A percentile compares a stretch with the other conserved stretches of the same genome.
Evolutionary conservation across 2,797 vertebrate genomes (phyloP).

Genomic region (Pogonophryne albipinna): DNA sequence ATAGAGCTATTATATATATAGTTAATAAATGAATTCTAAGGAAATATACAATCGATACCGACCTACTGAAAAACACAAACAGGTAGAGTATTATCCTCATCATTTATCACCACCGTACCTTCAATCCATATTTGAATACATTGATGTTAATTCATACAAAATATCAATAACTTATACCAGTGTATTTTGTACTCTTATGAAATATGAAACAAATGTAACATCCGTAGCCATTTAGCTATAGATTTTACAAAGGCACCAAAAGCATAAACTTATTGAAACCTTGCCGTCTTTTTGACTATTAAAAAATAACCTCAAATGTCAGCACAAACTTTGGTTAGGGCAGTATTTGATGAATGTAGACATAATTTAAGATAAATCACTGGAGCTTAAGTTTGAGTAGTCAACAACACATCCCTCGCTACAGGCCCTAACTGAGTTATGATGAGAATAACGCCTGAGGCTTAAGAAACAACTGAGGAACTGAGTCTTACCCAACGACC

Average conservation of each 20-base stretch:
- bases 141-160: background rate
- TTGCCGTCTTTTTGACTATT: background rate
- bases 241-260: background rate
- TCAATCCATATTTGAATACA: background rate
- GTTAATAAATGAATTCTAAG: background rate
- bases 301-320: background rate
- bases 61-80: background rate
- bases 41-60: background rate
- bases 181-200: background rate
- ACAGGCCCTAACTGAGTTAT: background rate
- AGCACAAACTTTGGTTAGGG: background rate
- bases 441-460: background rate
- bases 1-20: background rate
- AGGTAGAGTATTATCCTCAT: background rate
- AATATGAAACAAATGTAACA: background rate
- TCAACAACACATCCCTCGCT: slow-evolving; percentile 8
- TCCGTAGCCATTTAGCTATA: background rate
- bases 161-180: background rate
- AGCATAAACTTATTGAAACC: background rate
- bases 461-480: background rate
- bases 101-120: background rate
- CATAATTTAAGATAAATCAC: background rate
- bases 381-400: background rate
- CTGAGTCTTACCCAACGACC: slow-evolving; percentile 70
- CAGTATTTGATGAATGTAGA: background rate